Base-by-base conservation (phyloP, 2,113 vertebrate species). In the Callipepla californica region DNA sequence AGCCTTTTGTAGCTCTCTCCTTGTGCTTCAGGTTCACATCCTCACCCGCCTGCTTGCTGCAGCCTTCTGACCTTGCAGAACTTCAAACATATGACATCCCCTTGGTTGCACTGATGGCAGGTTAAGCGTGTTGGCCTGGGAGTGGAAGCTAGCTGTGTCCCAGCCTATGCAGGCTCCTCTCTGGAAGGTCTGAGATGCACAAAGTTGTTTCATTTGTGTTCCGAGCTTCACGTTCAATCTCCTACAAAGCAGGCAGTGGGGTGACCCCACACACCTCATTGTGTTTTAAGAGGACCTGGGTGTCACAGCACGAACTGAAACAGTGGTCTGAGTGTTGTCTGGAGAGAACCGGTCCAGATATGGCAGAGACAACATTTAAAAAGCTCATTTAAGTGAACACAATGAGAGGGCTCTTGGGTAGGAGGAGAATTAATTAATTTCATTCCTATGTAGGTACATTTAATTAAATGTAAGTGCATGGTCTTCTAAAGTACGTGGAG, bases 341-440 rank as follows among this genome's bases (percentile, higher is more conserved):
- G 96, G 97, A 98, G 97, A 97, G 96, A 96, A 53, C 94, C 82
- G 61, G 93, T 92, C 95, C 89, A 88, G 96, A 96, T 94, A 93
- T 38, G 25, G 96, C 66, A 82, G 94, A 97, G 96, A 95, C 97
- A 94, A 95, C 96, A 76, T 77, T 97, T 97, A 93, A 95, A 97
- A 98, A 97, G 96, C 97, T 97, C 96, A 97, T 98, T 97, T 97
- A 95, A 96, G 94, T 1, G 42, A 97, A 93, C 96, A 97, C 97
- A 97, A 98, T 97, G 97, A 97, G 96, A 98, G 97, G 97, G 93
- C 98, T 97, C 98, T 94, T 93, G 98, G 97, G 98, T 96, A 96
- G 95, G 95, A 96, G 88, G 96, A 97, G 97, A 97, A 97, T 97
- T 98, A 98, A 98, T 98, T 97, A 98, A 97, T 98, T 96, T 98